phyloP scores from a whole-genome alignment of 2,113 vertebrate genomes.

The Toxostoma redivivum region DNA sequence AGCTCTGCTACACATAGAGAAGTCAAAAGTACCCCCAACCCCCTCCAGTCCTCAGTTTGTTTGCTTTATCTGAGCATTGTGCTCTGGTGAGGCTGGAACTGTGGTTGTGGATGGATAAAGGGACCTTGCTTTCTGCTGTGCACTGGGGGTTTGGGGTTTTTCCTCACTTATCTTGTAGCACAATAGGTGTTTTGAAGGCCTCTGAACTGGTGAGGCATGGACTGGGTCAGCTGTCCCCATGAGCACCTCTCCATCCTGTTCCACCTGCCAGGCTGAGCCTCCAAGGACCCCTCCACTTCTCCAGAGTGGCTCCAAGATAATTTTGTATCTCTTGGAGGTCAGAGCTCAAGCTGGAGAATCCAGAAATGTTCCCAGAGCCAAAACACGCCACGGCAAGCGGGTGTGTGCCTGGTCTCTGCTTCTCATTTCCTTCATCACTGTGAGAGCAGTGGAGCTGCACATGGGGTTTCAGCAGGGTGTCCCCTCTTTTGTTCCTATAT shows the following conservation, averaged over 20 bases:
- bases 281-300: not conserved
- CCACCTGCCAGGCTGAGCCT: not conserved
- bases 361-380: not conserved
- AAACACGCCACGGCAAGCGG: accelerated
- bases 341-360: not conserved
- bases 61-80: not conserved
- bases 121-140: not conserved
- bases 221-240: accelerated
- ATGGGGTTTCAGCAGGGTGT: not conserved
- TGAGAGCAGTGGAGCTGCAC: slow-evolving; percentile 1
- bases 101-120: not conserved
- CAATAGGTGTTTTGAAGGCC: accelerated
- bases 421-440: not conserved
- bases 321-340: not conserved
- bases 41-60: not conserved
- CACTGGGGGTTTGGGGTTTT: not conserved
- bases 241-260: not conserved
- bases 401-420: slow-evolving; percentile 2
- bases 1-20: not conserved
- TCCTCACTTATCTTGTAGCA: not conserved
- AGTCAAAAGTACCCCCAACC: not conserved
- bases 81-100: not conserved
- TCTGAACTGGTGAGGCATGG: not conserved
- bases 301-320: accelerated
- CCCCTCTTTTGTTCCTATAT: slow-evolving; percentile 1